Conservation (phyloP, 1,140 invertebrate species). For the Telenomus remus region DNA sequence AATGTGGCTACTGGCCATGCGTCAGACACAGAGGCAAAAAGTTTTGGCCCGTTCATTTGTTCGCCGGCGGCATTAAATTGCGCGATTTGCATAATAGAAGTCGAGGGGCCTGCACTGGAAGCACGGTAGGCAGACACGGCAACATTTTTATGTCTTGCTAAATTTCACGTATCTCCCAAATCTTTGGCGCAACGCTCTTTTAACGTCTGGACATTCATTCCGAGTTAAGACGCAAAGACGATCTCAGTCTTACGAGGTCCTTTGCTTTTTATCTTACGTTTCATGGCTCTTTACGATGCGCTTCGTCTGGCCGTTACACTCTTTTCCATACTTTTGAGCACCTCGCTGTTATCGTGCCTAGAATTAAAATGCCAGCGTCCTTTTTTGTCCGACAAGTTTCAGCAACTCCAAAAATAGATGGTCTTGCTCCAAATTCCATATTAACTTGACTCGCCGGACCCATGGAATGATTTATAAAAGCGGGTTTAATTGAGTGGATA, state of each 20-base stretch:
- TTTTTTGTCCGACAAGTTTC: constrained; percentile 17
- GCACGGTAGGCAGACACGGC: constrained; percentile 15
- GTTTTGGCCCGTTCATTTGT: constrained; percentile 23
- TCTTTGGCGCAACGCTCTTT: constrained; percentile 36
- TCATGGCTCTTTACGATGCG: constrained; percentile 51
- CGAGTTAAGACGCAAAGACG: constrained; percentile 35
- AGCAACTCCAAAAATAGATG: neutral
- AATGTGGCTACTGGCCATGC: neutral
- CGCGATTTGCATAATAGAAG: constrained; percentile 37
- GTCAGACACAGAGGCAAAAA: constrained; percentile 23
- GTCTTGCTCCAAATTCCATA: too few relatives aligned
- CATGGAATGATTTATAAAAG: too few relatives aligned
- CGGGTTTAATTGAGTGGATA: neutral
- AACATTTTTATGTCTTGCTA: constrained; percentile 47
- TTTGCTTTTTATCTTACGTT: constrained; percentile 57
- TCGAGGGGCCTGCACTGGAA: constrained; percentile 3
- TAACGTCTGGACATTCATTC: constrained; percentile 52
- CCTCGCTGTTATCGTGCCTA: constrained; percentile 27
- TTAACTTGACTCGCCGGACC: too few relatives aligned
- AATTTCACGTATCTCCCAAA: constrained; percentile 44
- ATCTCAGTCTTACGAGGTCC: constrained; percentile 50
- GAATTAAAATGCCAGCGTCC: constrained; percentile 37
- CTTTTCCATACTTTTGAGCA: constrained; percentile 47
- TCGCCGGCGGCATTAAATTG: constrained; percentile 23
- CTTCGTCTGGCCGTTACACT: constrained; percentile 49